Evolutionary conservation across 2,797 vertebrate genomes (phyloP), one percentile per base, ranked within the genome.

Genomic region (Gymnothorax javanicus): DNA sequence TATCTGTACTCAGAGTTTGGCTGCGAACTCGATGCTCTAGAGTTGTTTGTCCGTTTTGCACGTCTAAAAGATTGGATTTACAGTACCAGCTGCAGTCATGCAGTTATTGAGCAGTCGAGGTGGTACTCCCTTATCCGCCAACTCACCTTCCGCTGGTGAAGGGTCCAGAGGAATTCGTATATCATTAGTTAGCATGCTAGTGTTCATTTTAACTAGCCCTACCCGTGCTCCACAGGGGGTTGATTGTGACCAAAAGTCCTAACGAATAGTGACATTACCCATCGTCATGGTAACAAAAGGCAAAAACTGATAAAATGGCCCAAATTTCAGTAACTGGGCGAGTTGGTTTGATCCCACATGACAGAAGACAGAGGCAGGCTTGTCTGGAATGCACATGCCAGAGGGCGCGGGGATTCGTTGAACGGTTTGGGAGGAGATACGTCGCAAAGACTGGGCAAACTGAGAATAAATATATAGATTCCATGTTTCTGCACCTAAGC

Each of bases 31-130:
- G n/a, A 82, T 62, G 54, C 67, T 64, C 67, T 8, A 56, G 62
- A 58, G 17, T n/a, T 27, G 59, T 79, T n/a, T 62, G 75, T 75
- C 17, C 62, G 23, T 43, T 52, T 52, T 25, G 23, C 81, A 73
- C 56, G n/a, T 7, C 86, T 87, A 73, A n/a, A 71, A 71, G 62
- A 86, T 86, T 50, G 1, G 81, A 59, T 83, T 83, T 87, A 5
- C 54, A 25, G 15, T 3, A 7, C 50, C 20, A 50, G 83, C 43
- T 83, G 69, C 20, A 43, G 13, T 27, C 64, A 6, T 2, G 3
- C 15, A 73, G 5, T 73, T 17, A 33, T 69, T 86, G 82, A 17
- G 81, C 57, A 3, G 86, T 33, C 13, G 59, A n/a, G n/a, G 25
- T 25, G 60, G 25, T 33, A 17, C 60, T 77, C 73, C 20, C 52